Conservation (phyloP, 92 coral and sea anemone species). For the Plumapathes pennacea region DNA sequence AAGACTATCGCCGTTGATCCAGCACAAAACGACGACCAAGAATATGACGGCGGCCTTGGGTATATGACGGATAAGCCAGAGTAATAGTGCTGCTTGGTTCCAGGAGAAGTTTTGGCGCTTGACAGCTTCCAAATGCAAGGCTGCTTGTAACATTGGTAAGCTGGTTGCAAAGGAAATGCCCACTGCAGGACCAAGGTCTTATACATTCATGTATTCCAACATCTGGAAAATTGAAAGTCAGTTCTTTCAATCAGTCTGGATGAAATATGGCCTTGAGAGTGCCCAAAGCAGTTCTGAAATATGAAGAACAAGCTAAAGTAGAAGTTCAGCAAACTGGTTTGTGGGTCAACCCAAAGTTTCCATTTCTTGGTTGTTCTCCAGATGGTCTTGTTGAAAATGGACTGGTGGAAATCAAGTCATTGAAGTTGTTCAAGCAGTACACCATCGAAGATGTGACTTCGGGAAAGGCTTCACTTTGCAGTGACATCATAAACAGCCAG, state of each 20-base stretch:
- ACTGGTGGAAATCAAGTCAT: slow-evolving; percentile 39
- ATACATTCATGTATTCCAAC: not conserved
- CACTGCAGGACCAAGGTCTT: slow-evolving; percentile 21
- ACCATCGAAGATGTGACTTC: slow-evolving; percentile 22
- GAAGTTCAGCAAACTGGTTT: slow-evolving; percentile 34
- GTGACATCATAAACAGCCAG: slow-evolving; percentile 36
- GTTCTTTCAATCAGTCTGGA: slow-evolving; percentile 35
- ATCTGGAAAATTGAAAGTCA: slow-evolving; percentile 15
- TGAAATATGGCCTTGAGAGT: slow-evolving; percentile 53
- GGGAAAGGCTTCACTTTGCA: slow-evolving; percentile 12
- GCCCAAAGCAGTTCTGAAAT: slow-evolving; percentile 41
- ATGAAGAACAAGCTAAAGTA: slow-evolving; percentile 22
- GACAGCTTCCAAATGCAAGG: slow-evolving; percentile 33
- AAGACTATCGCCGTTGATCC: not conserved
- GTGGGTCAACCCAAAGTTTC: slow-evolving; percentile 61
- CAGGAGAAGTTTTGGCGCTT: slow-evolving; percentile 17
- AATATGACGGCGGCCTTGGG: slow-evolving; percentile 11
- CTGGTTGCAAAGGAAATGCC: slow-evolving; percentile 14
- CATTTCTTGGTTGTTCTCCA: slow-evolving; percentile 62
- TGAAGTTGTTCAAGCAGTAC: slow-evolving; percentile 46
- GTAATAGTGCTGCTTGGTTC: too few relatives aligned
- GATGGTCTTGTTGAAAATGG: slow-evolving; percentile 53
- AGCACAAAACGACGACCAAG: not conserved
- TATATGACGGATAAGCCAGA: slow-evolving; percentile 15
- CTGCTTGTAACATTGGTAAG: slow-evolving; percentile 29